Evolutionary conservation across 2,113 vertebrate genomes (phyloP).

Genomic region (Zosterops borbonicus): DNA sequence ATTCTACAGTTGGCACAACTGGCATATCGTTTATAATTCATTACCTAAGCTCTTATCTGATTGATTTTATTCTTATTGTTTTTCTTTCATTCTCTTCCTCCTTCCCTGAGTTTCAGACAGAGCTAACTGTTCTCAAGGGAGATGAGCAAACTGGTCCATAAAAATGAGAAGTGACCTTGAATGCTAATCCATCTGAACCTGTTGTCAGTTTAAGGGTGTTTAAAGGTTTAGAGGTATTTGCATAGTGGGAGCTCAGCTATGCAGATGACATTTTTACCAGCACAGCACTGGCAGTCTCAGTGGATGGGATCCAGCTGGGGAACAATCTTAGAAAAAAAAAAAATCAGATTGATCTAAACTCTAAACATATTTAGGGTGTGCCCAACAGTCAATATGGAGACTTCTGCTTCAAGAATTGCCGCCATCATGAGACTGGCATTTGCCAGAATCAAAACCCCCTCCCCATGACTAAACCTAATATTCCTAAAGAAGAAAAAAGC

Average conservation of each 20-base stretch:
- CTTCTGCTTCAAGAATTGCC: not conserved
- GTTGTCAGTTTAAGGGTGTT: not conserved
- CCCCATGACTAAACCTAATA: not conserved
- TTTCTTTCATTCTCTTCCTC: not conserved
- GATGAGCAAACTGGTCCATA: not conserved
- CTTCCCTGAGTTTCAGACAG: not conserved
- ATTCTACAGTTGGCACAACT: not conserved
- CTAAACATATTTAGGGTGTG: not conserved
- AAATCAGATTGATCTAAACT: not conserved
- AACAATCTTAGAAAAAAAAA: not conserved
- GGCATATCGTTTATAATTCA: not conserved
- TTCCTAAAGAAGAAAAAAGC: not conserved
- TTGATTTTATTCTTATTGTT: not conserved
- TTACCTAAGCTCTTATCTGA: not conserved
- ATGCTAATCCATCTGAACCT: not conserved
- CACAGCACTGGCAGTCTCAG: not conserved
- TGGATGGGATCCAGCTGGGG: not conserved
- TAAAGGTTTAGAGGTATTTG: not conserved
- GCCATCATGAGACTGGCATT: not conserved
- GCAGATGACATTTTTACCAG: not conserved
- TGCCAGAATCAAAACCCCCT: not conserved
- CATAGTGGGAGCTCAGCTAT: not conserved
- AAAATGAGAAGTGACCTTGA: not conserved
- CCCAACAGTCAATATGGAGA: not conserved
- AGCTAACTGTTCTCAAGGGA: not conserved